Evolutionary conservation across 2,888 invertebrate genomes (phyloP), one percentile per base, ranked within the genome.

Genomic region (Lasiommata megera): DNA sequence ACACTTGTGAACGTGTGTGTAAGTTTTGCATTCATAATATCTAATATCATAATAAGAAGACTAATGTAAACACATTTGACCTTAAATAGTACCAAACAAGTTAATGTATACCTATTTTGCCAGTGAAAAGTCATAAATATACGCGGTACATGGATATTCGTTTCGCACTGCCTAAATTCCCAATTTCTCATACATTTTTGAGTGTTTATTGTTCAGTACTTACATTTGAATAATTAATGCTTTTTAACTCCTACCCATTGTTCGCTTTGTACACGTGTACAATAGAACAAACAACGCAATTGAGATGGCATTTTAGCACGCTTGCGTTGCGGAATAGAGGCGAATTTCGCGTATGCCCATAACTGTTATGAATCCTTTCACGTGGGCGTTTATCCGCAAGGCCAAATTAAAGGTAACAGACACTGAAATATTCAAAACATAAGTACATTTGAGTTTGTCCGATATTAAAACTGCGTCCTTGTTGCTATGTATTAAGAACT

Each of bases 381-480:
- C 16, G n/a, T 17, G 31, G 46, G 23, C 17, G 28, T 46, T 38
- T 12, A 12, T 38, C 28, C 37, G 38, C 28, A 40, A 36, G 51
- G 54, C 28, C 23, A 17, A 55, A 61, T 58, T 50, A 56, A 62
- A 59, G 46, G 59, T 56, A 56, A 46, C 36, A 36, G 56, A 46
- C 18, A 40, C 54, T 54, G 46, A 56, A 62, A 59, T 54, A 62
- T 62, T 54, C 53, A 56, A 38, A 59, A 46, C 46, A 56, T 59
- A 58, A 41, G 37, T 52, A 34, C 48, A 43, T 12, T 31, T 9
- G 37, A 14, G 36, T 48, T 16, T 52, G n/a, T 11, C 16, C 43
- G 11, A n/a, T 11, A 41, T 41, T 14, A 29, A 12, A 28, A 28
- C 8, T 8, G 8, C 6, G 1, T 23, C 6, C 9, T 23, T 28